Evolutionary conservation across 2,797 vertebrate genomes (phyloP).

Genomic region (Babyrousa celebensis): DNA sequence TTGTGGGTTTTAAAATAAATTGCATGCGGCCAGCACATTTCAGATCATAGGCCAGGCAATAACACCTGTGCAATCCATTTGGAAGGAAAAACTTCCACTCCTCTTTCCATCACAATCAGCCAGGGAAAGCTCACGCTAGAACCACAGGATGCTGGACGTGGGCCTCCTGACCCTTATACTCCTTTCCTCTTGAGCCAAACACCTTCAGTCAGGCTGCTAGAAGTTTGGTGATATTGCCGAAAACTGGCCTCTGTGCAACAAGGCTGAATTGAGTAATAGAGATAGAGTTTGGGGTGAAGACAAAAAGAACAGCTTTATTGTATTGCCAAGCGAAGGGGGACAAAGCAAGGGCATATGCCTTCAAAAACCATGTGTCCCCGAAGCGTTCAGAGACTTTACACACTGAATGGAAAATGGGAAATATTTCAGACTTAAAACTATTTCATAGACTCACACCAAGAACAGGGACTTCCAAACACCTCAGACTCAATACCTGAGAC

Average conservation of each 20-base stretch:
- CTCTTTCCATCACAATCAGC: neutral
- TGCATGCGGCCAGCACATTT: neutral
- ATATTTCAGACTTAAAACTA: neutral
- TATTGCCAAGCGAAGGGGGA: too few species aligned
- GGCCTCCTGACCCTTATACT: neutral
- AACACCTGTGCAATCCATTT: neutral
- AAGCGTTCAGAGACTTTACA: neutral
- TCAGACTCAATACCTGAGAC: neutral
- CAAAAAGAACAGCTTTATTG: too few species aligned
- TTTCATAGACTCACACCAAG: neutral
- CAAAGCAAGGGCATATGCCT: too few species aligned
- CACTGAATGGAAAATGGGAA: neutral
- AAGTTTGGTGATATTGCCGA: neutral
- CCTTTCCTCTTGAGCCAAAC: neutral
- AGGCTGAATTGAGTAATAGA: too few species aligned
- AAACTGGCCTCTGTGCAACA: too few species aligned
- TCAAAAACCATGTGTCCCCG: too few species aligned
- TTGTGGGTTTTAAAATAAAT: neutral
- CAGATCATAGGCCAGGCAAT: neutral
- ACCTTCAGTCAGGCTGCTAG: neutral
- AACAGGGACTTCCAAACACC: slow-evolving; percentile 4
- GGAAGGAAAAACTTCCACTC: neutral
- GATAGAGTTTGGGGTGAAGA: too few species aligned
- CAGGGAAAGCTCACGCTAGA: neutral
- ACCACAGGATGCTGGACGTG: neutral